Percentiles rank a stretch among this genome's conserved stretches.
phyloP scores from a whole-genome alignment of 2,113 vertebrate species.

The Danionella cerebrum region DNA sequence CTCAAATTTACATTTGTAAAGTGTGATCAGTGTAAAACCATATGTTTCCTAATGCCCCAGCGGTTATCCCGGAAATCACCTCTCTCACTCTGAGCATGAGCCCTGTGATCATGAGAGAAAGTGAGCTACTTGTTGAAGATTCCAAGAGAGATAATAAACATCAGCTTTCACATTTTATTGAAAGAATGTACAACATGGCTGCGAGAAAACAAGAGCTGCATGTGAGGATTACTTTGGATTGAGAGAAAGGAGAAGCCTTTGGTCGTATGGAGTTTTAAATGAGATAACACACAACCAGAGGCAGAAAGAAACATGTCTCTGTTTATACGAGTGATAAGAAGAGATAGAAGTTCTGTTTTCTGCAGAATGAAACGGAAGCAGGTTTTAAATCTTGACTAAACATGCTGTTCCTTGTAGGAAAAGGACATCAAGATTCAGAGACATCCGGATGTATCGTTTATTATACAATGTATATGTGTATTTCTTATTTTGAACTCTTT shows the following conservation, averaged over 20 bases:
- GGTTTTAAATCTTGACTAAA: background rate
- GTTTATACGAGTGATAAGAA: background rate
- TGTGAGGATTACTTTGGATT: background rate
- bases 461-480: too few relatives aligned
- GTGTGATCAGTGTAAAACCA: conserved; percentile 24
- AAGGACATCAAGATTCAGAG: background rate
- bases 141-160: conserved; percentile 11
- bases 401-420: background rate
- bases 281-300: background rate
- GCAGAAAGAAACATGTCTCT: background rate
- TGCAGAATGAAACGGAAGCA: background rate
- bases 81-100: background rate
- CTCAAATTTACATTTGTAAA: conserved; percentile 15
- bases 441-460: too few relatives aligned
- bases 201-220: background rate
- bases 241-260: background rate
- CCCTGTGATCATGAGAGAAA: background rate
- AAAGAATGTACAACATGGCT: background rate
- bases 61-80: conserved; percentile 30
- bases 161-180: background rate
- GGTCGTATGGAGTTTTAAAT: background rate
- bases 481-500: too few relatives aligned
- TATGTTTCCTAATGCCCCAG: conserved; percentile 16
- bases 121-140: conserved; percentile 24
- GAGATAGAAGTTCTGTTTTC: background rate